phyloP scores from a whole-genome alignment of 2,797 vertebrate genomes.

The Ciconia nigra region DNA sequence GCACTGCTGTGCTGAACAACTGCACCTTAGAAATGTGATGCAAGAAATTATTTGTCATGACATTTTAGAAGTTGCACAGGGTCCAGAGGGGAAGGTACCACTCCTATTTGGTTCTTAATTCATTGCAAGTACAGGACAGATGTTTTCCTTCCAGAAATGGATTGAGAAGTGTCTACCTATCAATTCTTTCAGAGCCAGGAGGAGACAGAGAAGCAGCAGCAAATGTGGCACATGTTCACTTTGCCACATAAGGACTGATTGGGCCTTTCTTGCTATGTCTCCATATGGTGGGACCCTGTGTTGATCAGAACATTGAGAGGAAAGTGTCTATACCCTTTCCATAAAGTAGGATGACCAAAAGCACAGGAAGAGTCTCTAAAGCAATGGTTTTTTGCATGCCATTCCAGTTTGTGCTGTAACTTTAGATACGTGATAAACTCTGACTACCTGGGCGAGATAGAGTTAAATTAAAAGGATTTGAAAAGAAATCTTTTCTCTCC shows the following conservation, averaged over 20 bases:
- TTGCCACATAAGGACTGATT: neutral
- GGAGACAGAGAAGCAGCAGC: neutral
- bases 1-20: neutral
- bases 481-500: neutral
- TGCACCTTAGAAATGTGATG: neutral
- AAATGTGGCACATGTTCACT: neutral
- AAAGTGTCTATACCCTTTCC: neutral
- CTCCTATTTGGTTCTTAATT: neutral
- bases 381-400: neutral
- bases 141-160: neutral
- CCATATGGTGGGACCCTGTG: fast-evolving
- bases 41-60: neutral
- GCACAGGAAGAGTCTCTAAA: neutral
- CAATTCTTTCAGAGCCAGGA: neutral
- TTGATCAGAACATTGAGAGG: neutral
- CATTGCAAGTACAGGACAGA: neutral
- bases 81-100: neutral
- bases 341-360: neutral
- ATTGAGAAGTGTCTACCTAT: neutral
- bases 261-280: neutral
- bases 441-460: neutral
- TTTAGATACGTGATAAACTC: neutral
- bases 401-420: neutral
- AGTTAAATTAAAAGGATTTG: neutral
- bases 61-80: neutral